phyloP scores from a whole-genome alignment of 2,888 invertebrate species.

The Melanostoma mellinum region DNA sequence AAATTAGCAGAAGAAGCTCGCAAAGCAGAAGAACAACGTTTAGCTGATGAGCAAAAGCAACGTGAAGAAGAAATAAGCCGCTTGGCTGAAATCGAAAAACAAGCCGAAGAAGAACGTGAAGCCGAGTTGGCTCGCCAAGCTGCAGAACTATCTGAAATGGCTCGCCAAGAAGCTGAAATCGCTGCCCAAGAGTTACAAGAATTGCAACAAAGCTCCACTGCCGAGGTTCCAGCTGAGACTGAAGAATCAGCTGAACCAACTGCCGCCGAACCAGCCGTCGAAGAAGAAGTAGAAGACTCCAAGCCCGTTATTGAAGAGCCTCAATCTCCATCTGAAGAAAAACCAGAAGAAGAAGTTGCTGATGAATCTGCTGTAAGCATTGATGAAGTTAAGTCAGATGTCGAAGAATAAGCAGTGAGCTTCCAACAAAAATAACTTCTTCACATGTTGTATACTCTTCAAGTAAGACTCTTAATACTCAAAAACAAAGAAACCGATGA shows the following conservation, averaged over 20 bases:
- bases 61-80: conserved; percentile 84
- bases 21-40: conserved; percentile 82
- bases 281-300: conserved; percentile 73
- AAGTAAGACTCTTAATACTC: conserved; percentile 55
- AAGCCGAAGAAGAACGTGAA: conserved; percentile 84
- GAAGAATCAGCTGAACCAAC: conserved; percentile 79
- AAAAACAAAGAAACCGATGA: conserved; percentile 30
- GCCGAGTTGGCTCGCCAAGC: conserved; percentile 88
- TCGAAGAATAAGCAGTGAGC: conserved; percentile 41
- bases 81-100: conserved; percentile 83
- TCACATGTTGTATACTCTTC: conserved; percentile 44
- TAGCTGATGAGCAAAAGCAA: conserved; percentile 82
- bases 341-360: conserved; percentile 6
- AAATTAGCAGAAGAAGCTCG: conserved; percentile 81
- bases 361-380: conserved; percentile 53
- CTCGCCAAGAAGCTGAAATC: conserved; percentile 85
- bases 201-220: conserved; percentile 76
- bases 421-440: background rate
- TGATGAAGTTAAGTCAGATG: conserved; percentile 57
- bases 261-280: conserved; percentile 80
- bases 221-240: conserved; percentile 73
- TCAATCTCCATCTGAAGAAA: conserved; percentile 61
- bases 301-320: conserved; percentile 78
- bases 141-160: conserved; percentile 87
- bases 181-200: conserved; percentile 84